Percentiles rank a stretch among this genome's conserved stretches.
Conservation (phyloP, 2,888 invertebrate species). For the Agrotis puta region DNA sequence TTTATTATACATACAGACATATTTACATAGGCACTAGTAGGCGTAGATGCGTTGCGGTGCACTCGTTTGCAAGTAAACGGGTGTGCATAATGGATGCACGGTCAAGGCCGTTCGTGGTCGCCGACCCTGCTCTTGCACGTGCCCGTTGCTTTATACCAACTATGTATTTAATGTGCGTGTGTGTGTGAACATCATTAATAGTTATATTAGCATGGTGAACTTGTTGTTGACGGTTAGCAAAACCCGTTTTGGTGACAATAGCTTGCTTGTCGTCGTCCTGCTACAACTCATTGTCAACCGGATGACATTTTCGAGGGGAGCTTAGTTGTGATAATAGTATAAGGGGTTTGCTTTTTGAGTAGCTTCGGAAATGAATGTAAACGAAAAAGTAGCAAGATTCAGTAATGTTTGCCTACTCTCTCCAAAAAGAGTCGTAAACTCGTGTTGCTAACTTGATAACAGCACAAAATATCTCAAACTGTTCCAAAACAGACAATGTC, state of each 20-base stretch:
- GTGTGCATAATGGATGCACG: slow-evolving; percentile 89
- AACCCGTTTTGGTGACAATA: slow-evolving; percentile 52
- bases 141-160: slow-evolving; percentile 83
- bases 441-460: background rate
- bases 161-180: slow-evolving; percentile 65
- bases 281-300: slow-evolving; percentile 19
- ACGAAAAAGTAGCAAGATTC: slow-evolving; percentile 2
- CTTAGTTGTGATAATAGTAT: slow-evolving; percentile 6
- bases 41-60: slow-evolving; percentile 84
- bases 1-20: slow-evolving; percentile 65
- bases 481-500: slow-evolving; percentile 17
- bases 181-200: slow-evolving; percentile 69
- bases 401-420: background rate
- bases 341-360: slow-evolving; percentile 1
- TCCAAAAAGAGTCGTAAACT: background rate
- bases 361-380: background rate
- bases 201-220: slow-evolving; percentile 68
- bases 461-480: slow-evolving; percentile 2
- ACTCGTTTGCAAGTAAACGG: slow-evolving; percentile 89
- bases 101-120: slow-evolving; percentile 86
- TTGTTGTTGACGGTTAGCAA: slow-evolving; percentile 45
- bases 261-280: slow-evolving; percentile 13
- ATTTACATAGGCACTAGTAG: slow-evolving; percentile 72
- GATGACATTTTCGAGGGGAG: slow-evolving; percentile 21
- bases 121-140: slow-evolving; percentile 83